Base-by-base conservation (phyloP, 2,113 vertebrate species). In the Eublepharis macularius region DNA sequence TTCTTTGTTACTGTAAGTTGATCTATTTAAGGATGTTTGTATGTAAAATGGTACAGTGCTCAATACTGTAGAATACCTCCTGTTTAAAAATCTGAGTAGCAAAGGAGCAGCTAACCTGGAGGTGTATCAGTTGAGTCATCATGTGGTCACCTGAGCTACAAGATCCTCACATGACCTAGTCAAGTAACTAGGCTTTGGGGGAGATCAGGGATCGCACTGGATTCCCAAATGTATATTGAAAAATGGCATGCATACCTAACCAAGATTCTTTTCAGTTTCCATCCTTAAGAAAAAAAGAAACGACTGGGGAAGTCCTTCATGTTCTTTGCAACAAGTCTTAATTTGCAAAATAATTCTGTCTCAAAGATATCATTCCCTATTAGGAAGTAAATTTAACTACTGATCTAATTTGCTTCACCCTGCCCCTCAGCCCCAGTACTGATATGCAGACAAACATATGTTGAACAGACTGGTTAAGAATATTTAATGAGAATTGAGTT, bases 401-500 rank as follows among this genome's bases (percentile, higher is more conserved):
- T 87, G 82, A 91, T 94, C 88, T 91, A 84, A 94, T 94, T 94
- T 94, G 87, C 93, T 91, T 93, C 90, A 90, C 51, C 87, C n/a
- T n/a, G n/a, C n/a, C 85, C 92, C 92, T 75, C 84, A 90, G 21
- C 60, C 60, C 60, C 60, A 90, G 85, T 92, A 87, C 86, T 92
- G 90, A 93, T 89, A 90, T 41, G 83, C 91, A 89, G 85, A 90
- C 73, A 92, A 93, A 92, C 94, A 95, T 95, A 95, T 94, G 94
- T 89, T 89, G 91, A 93, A 91, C 86, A 92, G 89, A 74, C 83
- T 93, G 93, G 86, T 93, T 91, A 91, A 87, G 93, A 94, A 95
- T 94, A 94, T 90, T 94, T 94, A 94, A 95, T 94, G 92, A 91
- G 94, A 93, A 82, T 92, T 92, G 92, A 94, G 92, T 86, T 93